Conservation (phyloP, 37 sponge, comb jelly and placozoan genomes). For the Cladorhizidae sp. region DNA sequence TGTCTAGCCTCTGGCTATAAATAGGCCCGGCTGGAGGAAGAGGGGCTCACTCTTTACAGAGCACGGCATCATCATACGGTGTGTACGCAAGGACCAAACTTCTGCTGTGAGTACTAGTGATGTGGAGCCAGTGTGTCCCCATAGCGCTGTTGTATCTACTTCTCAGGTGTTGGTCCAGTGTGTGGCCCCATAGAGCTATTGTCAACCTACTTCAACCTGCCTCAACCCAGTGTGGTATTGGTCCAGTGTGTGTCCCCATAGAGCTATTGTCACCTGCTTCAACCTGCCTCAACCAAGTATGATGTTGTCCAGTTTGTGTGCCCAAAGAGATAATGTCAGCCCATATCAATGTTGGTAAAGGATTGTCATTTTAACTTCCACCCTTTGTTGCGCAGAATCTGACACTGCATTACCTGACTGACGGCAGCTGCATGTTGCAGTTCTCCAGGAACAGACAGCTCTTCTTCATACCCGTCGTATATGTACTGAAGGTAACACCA, state of each 20-base stretch:
- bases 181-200: too few species aligned
- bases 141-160: too few species aligned
- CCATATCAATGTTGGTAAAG: not conserved
- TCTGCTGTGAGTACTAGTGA: conserved; percentile 46
- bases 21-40: conserved; percentile 81
- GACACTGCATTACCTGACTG: conserved; percentile 89
- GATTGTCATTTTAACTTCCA: not conserved
- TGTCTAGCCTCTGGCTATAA: conserved; percentile 82
- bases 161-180: too few species aligned
- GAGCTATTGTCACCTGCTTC: too few species aligned
- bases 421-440: conserved; percentile 83
- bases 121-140: too few species aligned
- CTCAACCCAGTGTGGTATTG: too few species aligned
- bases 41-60: conserved; percentile 87
- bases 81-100: conserved; percentile 84
- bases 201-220: too few species aligned
- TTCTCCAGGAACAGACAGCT: conserved; percentile 80
- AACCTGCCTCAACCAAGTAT: too few species aligned
- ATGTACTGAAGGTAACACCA: conserved; percentile 79
- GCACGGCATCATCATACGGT: conserved; percentile 80
- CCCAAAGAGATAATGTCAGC: too few species aligned
- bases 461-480: conserved; percentile 84
- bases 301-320: too few species aligned
- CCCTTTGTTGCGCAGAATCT: conserved; percentile 53
- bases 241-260: too few species aligned